Base-by-base conservation (phyloP, 1,140 invertebrate species). In the Lepidotrigona ventralis region DNA sequence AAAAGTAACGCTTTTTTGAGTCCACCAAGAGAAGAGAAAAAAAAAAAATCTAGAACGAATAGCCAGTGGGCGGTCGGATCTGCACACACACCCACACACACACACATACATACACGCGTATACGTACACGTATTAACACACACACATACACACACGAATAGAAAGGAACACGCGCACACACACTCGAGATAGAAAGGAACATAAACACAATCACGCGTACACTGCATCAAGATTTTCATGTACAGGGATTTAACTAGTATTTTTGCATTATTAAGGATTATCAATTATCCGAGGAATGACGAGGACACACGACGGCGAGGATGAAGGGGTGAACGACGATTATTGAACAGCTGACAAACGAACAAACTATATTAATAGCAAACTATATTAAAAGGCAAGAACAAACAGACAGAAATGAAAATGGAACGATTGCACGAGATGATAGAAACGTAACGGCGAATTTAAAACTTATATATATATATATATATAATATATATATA, bases 191-290 rank as follows among this genome's bases (percentile, higher is more conserved):
- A 6, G 56, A 33, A 46, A 21, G n/a, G 1, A 9, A 15, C 23
- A 19, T n/a, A 56, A 11, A 46, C 1, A 53, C 15, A n/a, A 79
- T 29, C 63, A 64, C 26, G 29, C 63, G 9, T 15, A 46, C 72
- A 71, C 64, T 71, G 73, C 87, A 85, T 87, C 85, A 83, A 89
- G 85, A 89, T 91, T 92, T 89, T 92, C 92, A 89, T 93, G 93
- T 93, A 93, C 92, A 93, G 92, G 92, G 89, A 93, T 93, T 92
- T 89, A 92, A 93, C 89, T 93, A 93, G 92, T 93, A 93, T 93
- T 93, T 93, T 93, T 93, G 91, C 93, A 93, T 92, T 86, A 85
- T 73, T 39, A 26, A 81, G 46, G 33, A 74, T 81, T 91, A 92
- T 85, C 81, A 88, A 84, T 87, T 84, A 87, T 88, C 72, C 54